Base-by-base conservation (phyloP, 2,888 invertebrate species). In the Drosophila buzzatii region DNA sequence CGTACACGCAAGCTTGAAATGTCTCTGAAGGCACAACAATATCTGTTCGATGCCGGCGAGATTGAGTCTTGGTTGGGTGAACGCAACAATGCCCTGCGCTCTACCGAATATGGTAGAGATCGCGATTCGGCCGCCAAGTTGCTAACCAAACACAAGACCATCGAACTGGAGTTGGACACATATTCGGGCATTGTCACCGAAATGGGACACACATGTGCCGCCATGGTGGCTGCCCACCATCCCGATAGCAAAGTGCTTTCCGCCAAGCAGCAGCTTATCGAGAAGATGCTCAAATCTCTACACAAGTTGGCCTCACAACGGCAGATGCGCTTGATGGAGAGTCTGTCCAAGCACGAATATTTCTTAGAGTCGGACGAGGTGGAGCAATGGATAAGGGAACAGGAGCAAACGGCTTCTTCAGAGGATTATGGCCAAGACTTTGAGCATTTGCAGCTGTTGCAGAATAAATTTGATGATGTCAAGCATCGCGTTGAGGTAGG, bases 351-450 rank as follows among this genome's bases (percentile, higher is more conserved):
- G 76, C 98, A 98, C 91, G 98, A 98, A 90, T 99, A 98, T 92
- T 95, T 98, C 92, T 94, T 96, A 0, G 98, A 99, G 93, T 97
- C 97, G 56, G 96, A 96, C 3, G 98, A 98, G 90, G 94, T 99
- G 45, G 98, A 98, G 91, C 95, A 96, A 85, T 99, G 98, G 98
- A 97, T 99, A 58, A 96, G 96, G 75, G 98, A 98, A 84, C 97
- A 98, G 91, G 95, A 97, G 90, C 96, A 97, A 58, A 96, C 96
- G 0, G 98, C 98, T 1, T 96, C 96, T 57, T 97, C 97, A 64
- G 98, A 98, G 89, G 99, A 99, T 92, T 98, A 97, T 89, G 99
- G 99, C 0, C 97, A 97, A 92, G 99, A 99, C 92, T 98, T 97
- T 89, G 98, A 98, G 88, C 98, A 98, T 93, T 93, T 98, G 58